Conservation (phyloP, 2,888 invertebrate genomes). For the Busseola fusca region DNA sequence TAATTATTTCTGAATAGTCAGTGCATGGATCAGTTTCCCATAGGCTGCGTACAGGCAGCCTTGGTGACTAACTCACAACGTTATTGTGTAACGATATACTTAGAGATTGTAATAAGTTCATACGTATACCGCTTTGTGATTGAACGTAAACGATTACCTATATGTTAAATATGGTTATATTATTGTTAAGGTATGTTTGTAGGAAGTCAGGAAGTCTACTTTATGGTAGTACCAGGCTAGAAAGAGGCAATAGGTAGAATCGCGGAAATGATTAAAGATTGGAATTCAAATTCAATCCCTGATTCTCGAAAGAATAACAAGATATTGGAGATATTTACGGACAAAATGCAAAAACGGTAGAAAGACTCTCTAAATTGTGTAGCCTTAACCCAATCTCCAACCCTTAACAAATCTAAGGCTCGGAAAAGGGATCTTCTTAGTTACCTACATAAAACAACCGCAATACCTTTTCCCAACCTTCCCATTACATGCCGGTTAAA, state of each 20-base stretch:
- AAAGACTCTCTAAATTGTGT: neutral
- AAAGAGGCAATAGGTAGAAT: neutral
- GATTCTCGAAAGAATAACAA: neutral
- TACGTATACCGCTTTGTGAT: slow-evolving; percentile 54
- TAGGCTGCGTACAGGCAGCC: slow-evolving; percentile 42
- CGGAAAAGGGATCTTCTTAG: neutral
- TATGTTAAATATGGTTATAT: slow-evolving; percentile 9
- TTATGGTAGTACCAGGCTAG: neutral
- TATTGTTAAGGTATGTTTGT: neutral
- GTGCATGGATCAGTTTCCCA: slow-evolving; percentile 43
- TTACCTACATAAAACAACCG: neutral
- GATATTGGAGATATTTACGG: neutral
- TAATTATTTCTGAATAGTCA: slow-evolving; percentile 34
- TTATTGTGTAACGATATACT: slow-evolving; percentile 57
- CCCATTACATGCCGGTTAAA: neutral
- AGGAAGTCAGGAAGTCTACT: slow-evolving; percentile 5
- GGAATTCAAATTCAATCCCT: too few relatives aligned
- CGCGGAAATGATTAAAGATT: neutral
- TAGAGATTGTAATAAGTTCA: slow-evolving; percentile 56
- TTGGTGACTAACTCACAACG: slow-evolving; percentile 55
- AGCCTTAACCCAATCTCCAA: neutral
- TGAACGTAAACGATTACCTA: slow-evolving; percentile 9
- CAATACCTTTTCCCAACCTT: neutral
- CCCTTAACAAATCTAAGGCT: neutral
- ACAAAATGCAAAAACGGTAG: neutral